Evolutionary conservation across 2,888 invertebrate genomes (phyloP), one percentile per base, ranked within the genome.

Genomic region (Orchesellides sinensis): DNA sequence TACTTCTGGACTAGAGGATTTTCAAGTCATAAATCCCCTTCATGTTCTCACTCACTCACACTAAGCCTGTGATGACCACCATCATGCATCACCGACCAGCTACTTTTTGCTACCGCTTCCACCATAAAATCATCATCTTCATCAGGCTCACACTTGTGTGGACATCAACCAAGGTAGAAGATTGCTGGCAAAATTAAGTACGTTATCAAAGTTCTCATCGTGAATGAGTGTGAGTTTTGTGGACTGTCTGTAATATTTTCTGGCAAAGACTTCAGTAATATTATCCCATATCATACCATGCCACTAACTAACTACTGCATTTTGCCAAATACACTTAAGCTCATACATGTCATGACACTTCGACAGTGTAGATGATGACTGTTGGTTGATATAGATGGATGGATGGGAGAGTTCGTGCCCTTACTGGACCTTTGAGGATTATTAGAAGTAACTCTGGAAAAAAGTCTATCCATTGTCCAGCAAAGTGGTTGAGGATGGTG

Each of bases 371-470:
- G 59, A 59, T 68, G 72, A n/a, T n/a, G n/a, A n/a, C n/a, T n/a
- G 83, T 78, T 83, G 63, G 79, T 73, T 84, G 84, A 84, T 83
- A 84, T 83, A 78, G 78, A 83, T 85, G 85, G 85, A 85, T 83
- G 81, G 77, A 85, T 81, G 83, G n/a, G n/a, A 83, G 84, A 86
- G 86, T 86, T 85, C 88, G 88, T 88, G 88, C 86, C 88, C 86
- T 86, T 81, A 83, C 77, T 83, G 81, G 84, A 85, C 84, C 84
- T 85, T 72, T 73, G 54, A 63, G 86, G 87, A 87, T 87, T 87
- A 86, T 73, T 83, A 72, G 49, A 27, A 79, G n/a, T n/a, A 63
- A 70, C 40, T 78, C 66, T 70, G 74, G 73, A 83, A 77, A 32
- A 84, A 84, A 84, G 84, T 82, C 85, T n/a, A n/a, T n/a, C n/a